Conservation (phyloP, 2,888 invertebrate genomes). For the Nephrotoma flavescens region DNA sequence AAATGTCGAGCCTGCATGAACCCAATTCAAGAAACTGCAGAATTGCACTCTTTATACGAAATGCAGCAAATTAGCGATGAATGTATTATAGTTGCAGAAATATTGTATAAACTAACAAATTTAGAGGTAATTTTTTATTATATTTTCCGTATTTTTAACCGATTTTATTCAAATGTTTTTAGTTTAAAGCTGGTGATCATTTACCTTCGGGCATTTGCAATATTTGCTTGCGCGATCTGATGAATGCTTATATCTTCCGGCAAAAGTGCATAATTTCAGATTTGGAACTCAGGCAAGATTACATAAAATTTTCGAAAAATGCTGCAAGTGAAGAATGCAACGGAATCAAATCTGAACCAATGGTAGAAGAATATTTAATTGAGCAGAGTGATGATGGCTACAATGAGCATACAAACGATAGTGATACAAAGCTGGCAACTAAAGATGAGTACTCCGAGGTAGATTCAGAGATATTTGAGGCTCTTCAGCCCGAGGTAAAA, state of each 20-base stretch:
- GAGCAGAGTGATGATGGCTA: not conserved
- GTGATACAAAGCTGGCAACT: not conserved
- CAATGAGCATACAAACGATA: not conserved
- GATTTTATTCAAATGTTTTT: not conserved
- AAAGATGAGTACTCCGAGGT: not conserved
- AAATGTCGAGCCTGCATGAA: not conserved
- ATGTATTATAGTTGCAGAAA: not conserved
- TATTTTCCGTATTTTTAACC: not conserved
- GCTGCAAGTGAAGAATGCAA: not conserved
- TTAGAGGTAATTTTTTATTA: not conserved
- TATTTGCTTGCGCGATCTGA: not conserved
- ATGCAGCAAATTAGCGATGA: not conserved
- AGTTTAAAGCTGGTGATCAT: not conserved
- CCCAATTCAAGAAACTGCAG: not conserved
- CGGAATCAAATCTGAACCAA: not conserved
- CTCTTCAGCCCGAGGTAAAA: not conserved
- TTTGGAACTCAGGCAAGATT: not conserved
- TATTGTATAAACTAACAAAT: not conserved
- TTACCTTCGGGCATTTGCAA: not conserved
- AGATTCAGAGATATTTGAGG: not conserved
- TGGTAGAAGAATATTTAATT: not conserved
- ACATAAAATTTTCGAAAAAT: not conserved
- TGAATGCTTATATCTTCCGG: not conserved
- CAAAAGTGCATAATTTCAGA: not conserved
- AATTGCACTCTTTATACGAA: not conserved